Evolutionary conservation across 2,113 vertebrate species (phyloP).

Genomic region (Zosterops hypoxanthus): DNA sequence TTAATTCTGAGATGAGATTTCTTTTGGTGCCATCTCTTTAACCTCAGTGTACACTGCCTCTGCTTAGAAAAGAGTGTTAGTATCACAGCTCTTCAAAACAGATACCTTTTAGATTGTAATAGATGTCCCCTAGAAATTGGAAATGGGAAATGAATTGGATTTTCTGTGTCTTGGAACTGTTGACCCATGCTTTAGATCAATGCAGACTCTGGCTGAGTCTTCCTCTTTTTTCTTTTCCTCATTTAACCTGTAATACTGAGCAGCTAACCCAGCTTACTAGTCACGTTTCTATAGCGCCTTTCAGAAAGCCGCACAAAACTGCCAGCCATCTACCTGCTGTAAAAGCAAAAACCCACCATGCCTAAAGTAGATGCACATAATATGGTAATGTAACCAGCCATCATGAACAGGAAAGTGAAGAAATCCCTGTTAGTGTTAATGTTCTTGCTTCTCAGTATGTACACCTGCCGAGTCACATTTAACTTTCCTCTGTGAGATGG

Average conservation of each 20-base stretch:
- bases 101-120: neutral
- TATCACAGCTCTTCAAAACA: constrained; percentile 9
- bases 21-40: constrained; percentile 1
- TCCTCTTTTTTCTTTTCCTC: neutral
- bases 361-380: neutral
- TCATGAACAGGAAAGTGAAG: neutral
- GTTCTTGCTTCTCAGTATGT: neutral
- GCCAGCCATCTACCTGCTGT: neutral
- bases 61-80: neutral
- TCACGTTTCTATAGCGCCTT: neutral
- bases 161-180: neutral
- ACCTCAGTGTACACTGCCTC: neutral
- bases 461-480: neutral
- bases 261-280: neutral
- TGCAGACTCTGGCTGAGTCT: neutral
- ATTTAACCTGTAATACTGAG: neutral
- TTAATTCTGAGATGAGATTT: neutral
- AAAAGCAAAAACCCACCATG: neutral
- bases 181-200: constrained; percentile 21
- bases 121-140: neutral
- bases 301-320: neutral
- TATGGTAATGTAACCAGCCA: neutral
- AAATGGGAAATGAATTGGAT: constrained; percentile 44
- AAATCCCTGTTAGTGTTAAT: neutral
- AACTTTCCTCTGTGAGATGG: neutral